Percentiles rank a stretch among this genome's conserved stretches.
phyloP scores from a whole-genome alignment of 2,888 invertebrate species.

The Dryadula phaetusa region DNA sequence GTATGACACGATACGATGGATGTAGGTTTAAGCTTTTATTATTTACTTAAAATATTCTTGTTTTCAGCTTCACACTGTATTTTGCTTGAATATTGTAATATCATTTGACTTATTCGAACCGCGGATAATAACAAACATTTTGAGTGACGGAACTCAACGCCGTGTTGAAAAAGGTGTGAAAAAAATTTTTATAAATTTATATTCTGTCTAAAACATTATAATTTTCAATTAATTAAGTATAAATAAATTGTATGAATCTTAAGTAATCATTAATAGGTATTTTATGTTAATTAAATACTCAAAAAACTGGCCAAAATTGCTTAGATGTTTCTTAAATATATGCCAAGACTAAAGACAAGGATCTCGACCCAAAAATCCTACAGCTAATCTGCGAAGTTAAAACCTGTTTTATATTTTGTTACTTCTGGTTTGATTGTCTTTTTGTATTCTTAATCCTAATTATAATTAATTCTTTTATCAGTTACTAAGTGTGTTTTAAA shows the following conservation, averaged over 20 bases:
- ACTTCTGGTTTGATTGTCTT: conserved; percentile 6
- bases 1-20: neutral
- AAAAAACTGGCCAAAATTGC: neutral
- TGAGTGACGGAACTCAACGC: too few relatives aligned
- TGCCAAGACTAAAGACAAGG: conserved; percentile 11
- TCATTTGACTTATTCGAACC: too few relatives aligned
- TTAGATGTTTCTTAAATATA: conserved; percentile 7
- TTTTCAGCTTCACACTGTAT: too few relatives aligned
- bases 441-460: neutral
- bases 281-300: conserved; percentile 6
- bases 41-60: too few relatives aligned
- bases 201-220: too few relatives aligned
- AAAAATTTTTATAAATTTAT: too few relatives aligned
- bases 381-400: conserved; percentile 1
- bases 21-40: neutral
- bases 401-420: conserved; percentile 1
- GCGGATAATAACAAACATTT: too few relatives aligned
- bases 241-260: too few relatives aligned
- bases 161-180: too few relatives aligned
- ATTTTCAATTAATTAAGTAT: too few relatives aligned
- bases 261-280: neutral
- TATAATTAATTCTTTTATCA: neutral
- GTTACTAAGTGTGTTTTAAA: neutral
- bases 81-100: too few relatives aligned
- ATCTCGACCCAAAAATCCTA: conserved; percentile 7